Evolutionary conservation across 2,113 vertebrate species (phyloP).

Genomic region (Corvus hawaiiensis): DNA sequence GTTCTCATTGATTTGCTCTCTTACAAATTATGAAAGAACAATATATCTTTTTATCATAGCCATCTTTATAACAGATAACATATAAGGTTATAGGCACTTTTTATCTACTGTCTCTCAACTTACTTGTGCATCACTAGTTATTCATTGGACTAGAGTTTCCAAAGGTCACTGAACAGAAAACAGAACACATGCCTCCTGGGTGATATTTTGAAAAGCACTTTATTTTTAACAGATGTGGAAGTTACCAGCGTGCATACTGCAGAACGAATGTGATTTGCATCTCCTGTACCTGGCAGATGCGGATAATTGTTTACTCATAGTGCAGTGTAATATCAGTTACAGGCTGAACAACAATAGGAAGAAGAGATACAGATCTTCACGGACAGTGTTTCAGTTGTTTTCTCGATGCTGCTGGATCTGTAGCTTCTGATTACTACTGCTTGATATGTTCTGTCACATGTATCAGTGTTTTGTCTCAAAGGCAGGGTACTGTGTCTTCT

Average conservation of each 20-base stretch:
- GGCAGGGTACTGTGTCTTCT: conserved; percentile 9
- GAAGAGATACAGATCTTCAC: not conserved
- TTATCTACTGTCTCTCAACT: not conserved
- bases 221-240: conserved; percentile 22
- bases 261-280: not conserved
- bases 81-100: not conserved
- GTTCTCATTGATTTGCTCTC: not conserved
- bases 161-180: conserved; percentile 62
- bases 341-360: not conserved
- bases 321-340: not conserved
- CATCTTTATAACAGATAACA: not conserved
- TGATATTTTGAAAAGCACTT: conserved; percentile 17
- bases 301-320: conserved; percentile 4
- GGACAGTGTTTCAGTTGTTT: not conserved
- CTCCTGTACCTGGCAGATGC: not conserved
- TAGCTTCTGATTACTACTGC: conserved; percentile 19
- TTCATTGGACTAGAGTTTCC: conserved; percentile 29
- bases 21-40: not conserved
- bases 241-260: not conserved
- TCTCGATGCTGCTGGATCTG: not conserved
- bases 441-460: conserved; percentile 19
- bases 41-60: not conserved
- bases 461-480: conserved; percentile 44
- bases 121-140: not conserved
- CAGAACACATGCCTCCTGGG: conserved; percentile 27